Base-by-base conservation (phyloP, 1,140 invertebrate species). In the Zaprionus davidi region DNA sequence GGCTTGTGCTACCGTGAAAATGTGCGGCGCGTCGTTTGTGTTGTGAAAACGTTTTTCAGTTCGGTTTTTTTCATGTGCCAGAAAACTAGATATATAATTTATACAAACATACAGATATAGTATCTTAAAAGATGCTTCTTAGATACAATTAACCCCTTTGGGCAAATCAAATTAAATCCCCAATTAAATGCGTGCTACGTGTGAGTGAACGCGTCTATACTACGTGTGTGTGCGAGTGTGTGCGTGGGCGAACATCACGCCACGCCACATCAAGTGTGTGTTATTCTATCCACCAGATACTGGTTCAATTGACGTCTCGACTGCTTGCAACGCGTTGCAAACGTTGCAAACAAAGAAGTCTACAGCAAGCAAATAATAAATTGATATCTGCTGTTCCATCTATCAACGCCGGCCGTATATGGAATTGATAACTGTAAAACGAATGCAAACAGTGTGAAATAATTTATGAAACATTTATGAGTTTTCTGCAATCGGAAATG, bases 1-100 rank as follows among this genome's bases (percentile, higher is more conserved):
- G 83, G 82, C 78, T 90, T 77, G 90, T 91, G 90, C 76, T 81
- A 90, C 82, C 82, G 85, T 90, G 76, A 83, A 91, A 91, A 91
- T 91, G 90, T 91, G 82, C 80, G 85, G 41, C 79, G 76, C 84
- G 78, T 85, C 71, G 78, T 64, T 59, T 79, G 46, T 64, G 41
- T 72, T 55, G 67, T 78, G 76, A 78, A 83, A 78, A 46, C 58
- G 2, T 44, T 59, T 22, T 58, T 46, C 6, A 53, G 20, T 46
- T 22, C n/a, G 41, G 34, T 66, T 60, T 46, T 46, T 17, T 46
- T 46, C 7, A 49, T 69, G 59, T 51, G 22, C 24, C 28, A 53
- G 22, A 26, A 36, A 55, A 22, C 26, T 56, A 53, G 53, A 56
- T 28, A 65, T 36, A 65, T 36, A 24, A 38, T 55, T 55, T 56